These are phyloP conservation scores for Saguinus imperator DNA, from an alignment of 2,113 vertebrate genomes.

Conservation along the genomic window DNA sequence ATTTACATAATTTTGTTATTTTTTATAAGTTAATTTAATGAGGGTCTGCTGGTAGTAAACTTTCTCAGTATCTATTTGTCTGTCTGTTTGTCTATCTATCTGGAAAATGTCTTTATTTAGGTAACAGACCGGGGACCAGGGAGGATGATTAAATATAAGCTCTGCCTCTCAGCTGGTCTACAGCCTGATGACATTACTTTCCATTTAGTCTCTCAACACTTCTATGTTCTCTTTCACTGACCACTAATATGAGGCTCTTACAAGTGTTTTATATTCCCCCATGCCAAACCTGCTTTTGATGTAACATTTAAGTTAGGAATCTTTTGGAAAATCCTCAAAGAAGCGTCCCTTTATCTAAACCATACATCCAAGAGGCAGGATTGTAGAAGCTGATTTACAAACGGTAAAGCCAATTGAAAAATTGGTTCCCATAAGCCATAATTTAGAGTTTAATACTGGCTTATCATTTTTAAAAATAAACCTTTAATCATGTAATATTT, in stretches of 20 bases:
- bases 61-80: no score
- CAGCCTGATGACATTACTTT: background rate
- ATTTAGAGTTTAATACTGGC: background rate
- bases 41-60: background rate
- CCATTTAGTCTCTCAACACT: background rate
- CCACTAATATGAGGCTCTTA: background rate
- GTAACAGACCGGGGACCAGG: background rate
- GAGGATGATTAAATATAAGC: background rate
- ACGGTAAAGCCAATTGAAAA: background rate
- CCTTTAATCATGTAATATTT: background rate
- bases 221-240: background rate
- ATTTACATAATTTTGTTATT: background rate
- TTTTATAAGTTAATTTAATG: background rate
- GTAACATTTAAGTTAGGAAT: background rate
- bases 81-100: no score
- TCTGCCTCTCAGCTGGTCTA: background rate
- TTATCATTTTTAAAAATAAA: background rate
- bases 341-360: background rate
- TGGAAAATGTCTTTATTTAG: background rate
- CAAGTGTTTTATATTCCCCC: background rate
- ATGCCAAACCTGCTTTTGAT: background rate
- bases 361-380: background rate
- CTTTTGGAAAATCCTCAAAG: background rate
- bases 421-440: background rate
- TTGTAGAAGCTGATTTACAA: background rate